These are phyloP conservation scores for Kryphioiulus occultus DNA, from an alignment of 2,888 invertebrate genomes.

Conservation along the genomic window DNA sequence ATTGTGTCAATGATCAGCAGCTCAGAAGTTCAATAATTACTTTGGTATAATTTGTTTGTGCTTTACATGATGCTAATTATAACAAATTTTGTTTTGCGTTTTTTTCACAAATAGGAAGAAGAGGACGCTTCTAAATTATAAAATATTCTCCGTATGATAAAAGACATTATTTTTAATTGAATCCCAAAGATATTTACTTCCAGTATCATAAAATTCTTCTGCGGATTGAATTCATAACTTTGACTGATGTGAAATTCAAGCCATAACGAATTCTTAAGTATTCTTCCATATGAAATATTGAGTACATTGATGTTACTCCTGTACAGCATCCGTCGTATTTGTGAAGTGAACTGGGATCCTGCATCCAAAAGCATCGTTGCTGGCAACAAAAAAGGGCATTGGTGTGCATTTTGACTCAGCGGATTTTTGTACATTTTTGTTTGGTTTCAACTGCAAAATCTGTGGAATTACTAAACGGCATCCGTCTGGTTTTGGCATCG, in stretches of 20 bases:
- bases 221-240: background rate
- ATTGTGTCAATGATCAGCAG: background rate
- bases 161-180: conserved; percentile 12
- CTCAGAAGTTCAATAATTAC: background rate
- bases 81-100: background rate
- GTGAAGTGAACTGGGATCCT: background rate
- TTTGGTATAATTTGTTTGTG: background rate
- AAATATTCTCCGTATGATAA: background rate
- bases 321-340: background rate
- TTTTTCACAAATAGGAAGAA: background rate
- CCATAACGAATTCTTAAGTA: conserved; percentile 12
- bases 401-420: background rate
- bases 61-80: background rate
- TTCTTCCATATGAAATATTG: conserved; percentile 1
- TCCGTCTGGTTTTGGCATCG: background rate
- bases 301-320: background rate
- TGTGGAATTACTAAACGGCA: background rate
- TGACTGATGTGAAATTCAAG: conserved; percentile 10
- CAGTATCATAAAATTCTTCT: conserved; percentile 20
- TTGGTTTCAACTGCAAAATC: background rate
- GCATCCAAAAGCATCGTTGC: background rate
- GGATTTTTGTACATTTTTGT: background rate
- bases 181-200: conserved; percentile 35
- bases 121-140: conserved; percentile 18
- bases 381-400: background rate